A percentile compares a stretch with the other conserved stretches of the same genome.
Evolutionary conservation across 1,140 invertebrate species (phyloP).

Genomic region (Yoshiicerus persimilis): DNA sequence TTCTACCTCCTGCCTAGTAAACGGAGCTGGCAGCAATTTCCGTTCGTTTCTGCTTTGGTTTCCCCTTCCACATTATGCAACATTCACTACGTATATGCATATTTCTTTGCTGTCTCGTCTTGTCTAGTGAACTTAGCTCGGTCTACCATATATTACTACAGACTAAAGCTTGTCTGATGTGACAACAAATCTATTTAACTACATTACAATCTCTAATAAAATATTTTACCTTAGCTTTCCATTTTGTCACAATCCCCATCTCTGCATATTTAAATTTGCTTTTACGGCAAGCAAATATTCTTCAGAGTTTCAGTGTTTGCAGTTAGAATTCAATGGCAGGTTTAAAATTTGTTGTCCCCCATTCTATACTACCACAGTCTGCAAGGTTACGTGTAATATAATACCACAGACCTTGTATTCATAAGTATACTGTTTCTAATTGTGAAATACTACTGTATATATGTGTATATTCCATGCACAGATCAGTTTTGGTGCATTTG

Average conservation of each 20-base stretch:
- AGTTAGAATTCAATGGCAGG: not conserved
- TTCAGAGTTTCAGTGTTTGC: too few relatives aligned
- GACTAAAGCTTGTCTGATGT: not conserved
- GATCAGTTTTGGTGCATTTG: too few relatives aligned
- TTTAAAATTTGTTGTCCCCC: too few relatives aligned
- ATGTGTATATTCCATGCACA: too few relatives aligned
- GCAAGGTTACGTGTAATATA: too few relatives aligned
- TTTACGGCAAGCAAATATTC: too few relatives aligned
- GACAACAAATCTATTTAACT: slow-evolving; percentile 1
- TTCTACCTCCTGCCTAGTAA: slow-evolving; percentile 1
- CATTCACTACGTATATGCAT: not conserved
- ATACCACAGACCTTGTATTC: not conserved
- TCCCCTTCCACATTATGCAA: not conserved
- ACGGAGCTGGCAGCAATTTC: slow-evolving; percentile 13
- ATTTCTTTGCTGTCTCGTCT: not conserved
- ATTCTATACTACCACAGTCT: too few relatives aligned
- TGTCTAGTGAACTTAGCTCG: not conserved
- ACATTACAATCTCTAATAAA: not conserved
- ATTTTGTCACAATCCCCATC: not conserved
- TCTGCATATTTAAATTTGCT: too few relatives aligned
- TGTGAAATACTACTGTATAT: too few relatives aligned
- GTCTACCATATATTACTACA: not conserved
- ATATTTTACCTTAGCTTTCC: not conserved
- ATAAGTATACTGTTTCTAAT: not conserved
- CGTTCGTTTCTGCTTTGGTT: not conserved